Evolutionary conservation across 2,888 invertebrate genomes (phyloP).

Genomic region (Folsomia manolachei): DNA sequence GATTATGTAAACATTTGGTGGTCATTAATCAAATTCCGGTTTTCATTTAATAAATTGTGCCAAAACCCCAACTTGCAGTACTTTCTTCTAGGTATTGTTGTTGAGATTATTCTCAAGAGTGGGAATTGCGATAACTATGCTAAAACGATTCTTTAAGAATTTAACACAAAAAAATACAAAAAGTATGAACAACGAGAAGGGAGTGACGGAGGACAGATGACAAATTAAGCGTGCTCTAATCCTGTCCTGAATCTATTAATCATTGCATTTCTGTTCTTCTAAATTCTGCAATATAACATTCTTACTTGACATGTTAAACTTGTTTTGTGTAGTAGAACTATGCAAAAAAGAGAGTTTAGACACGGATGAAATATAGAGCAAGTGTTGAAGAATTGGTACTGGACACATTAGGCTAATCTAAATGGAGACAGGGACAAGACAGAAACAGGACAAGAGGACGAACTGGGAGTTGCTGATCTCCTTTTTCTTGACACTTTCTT

Average conservation of each 20-base stretch:
- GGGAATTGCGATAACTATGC: no score
- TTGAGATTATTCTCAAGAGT: no score
- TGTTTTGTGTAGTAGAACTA: no score
- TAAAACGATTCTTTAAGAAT: no score
- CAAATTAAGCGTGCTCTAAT: conserved; percentile 49
- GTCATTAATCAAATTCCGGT: not conserved
- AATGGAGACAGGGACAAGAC: not conserved
- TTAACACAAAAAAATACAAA: no score
- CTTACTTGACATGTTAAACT: no score
- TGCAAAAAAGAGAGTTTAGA: not conserved
- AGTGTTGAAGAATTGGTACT: not conserved
- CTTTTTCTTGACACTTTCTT: not conserved
- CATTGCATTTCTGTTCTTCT: conserved; percentile 27
- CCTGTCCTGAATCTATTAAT: conserved; percentile 49
- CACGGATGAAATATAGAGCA: not conserved
- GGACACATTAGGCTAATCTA: conserved; percentile 1
- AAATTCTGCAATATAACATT: no score
- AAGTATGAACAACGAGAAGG: no score
- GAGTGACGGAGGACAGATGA: conserved; percentile 51
- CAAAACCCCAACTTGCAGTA: no score
- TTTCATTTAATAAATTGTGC: no score
- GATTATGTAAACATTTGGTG: not conserved
- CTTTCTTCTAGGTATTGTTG: no score
- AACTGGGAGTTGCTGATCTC: no score
- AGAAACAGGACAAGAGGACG: not conserved